Base-by-base conservation (phyloP, 1,140 invertebrate species). In the Achroia grisella region DNA sequence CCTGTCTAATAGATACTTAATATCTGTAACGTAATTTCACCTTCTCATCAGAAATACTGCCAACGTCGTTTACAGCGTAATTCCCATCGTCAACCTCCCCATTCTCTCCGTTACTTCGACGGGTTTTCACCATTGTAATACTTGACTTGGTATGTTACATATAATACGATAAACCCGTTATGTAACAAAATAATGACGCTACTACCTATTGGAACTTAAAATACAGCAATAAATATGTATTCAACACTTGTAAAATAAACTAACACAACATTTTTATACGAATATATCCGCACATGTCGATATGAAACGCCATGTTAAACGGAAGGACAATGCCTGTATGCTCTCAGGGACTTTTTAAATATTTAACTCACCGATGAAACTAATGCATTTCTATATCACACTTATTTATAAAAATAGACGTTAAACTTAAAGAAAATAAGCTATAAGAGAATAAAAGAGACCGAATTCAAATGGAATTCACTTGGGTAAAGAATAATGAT, bases 121-220 rank as follows among this genome's bases (percentile, higher is more conserved):
- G 77, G 64, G 84, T 86, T 84, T 86, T 86, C 70, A 86, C 84
- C 84, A 86, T 84, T 67, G 77, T 68, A 66, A 66, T 70, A 67
- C 43, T 58, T 66, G 62, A 59, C 61, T 59, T 60, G 60, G 71
- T 70, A 70, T 59, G 54, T 52, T 69, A 73, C 71, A 68, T 66
- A 62, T 44, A 64, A 75, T 44, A 57, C 47, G 56, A 58, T 58
- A 58, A 64, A 62, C 56, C 31, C 44, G 64, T 74, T 76, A 73
- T 64, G 55, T 78, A 76, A 76, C 47, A 65, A 40, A 42, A 51
- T 32, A 54, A 58, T 56, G 63, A 68, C 15, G 51, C 55, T 61
- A 55, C 51, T 57, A 42, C 66, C 56, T 62, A 54, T 56, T 34
- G 33, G 32, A 57, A 61, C 51, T 59, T 46, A 34, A 61, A 58